Percentiles rank a stretch among this genome's conserved stretches.
Evolutionary conservation across 2,888 invertebrate species (phyloP).

Genomic region (Melikaiella ostensackeni): DNA sequence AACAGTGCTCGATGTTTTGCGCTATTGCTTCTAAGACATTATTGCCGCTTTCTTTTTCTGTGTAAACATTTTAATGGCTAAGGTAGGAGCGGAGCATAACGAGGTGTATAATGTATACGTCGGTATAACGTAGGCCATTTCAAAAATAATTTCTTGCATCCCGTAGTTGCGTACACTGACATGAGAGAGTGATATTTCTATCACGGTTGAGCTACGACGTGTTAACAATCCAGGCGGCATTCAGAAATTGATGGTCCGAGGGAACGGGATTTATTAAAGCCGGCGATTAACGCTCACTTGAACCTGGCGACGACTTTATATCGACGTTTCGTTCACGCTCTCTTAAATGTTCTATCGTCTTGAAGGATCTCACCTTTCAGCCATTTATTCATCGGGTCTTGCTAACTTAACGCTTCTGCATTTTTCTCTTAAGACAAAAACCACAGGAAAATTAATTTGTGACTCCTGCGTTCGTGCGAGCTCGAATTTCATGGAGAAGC

Average conservation of each 20-base stretch:
- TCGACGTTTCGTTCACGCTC: slow-evolving; percentile 52
- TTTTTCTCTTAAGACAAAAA: slow-evolving; percentile 2
- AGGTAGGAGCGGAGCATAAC: slow-evolving; percentile 11
- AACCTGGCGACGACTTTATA: slow-evolving; percentile 59
- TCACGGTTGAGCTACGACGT: slow-evolving; percentile 58
- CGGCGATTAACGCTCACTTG: slow-evolving; percentile 61
- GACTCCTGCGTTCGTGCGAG: slow-evolving; percentile 3
- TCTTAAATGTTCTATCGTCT: slow-evolving; percentile 33
- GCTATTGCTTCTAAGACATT: slow-evolving; percentile 38
- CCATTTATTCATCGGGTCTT: slow-evolving; percentile 19
- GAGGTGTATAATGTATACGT: slow-evolving; percentile 31
- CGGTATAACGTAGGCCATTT: slow-evolving; percentile 25
- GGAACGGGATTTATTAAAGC: slow-evolving; percentile 70
- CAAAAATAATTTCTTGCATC: slow-evolving; percentile 37
- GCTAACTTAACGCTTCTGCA: slow-evolving; percentile 16
- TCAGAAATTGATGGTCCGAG: slow-evolving; percentile 67
- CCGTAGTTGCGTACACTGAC: slow-evolving; percentile 28
- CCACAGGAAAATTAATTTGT: slow-evolving; percentile 16
- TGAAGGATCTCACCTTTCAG: slow-evolving; percentile 30
- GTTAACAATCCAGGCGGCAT: slow-evolving; percentile 66
- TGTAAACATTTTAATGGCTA: slow-evolving; percentile 36
- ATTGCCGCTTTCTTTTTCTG: slow-evolving; percentile 35
- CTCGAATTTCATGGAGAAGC: slow-evolving; percentile 16
- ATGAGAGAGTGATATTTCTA: slow-evolving; percentile 69
- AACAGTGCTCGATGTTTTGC: slow-evolving; percentile 22